Percentiles rank a stretch among this genome's conserved stretches.
Conservation (phyloP, 2,888 invertebrate species). For the Hemistola chrysoprasaria region DNA sequence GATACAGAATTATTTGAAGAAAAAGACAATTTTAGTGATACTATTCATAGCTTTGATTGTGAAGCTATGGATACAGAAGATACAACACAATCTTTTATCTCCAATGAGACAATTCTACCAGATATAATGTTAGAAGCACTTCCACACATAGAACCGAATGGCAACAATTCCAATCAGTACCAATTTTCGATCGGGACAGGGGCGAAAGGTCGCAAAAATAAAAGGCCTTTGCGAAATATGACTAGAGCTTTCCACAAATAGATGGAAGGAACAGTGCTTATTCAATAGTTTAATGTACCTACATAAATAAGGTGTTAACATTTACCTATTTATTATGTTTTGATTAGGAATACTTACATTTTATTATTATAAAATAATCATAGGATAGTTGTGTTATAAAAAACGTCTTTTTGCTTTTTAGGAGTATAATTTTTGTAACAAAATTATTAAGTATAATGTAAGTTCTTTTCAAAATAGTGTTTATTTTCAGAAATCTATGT, state of each 20-base stretch:
- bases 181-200: slow-evolving; percentile 42
- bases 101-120: neutral
- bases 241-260: slow-evolving; percentile 37
- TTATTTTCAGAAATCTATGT: no score
- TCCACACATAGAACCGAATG: neutral
- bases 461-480: no score
- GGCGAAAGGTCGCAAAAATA: slow-evolving; percentile 14
- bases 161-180: slow-evolving; percentile 8
- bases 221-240: slow-evolving; percentile 31
- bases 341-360: no score
- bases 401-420: no score
- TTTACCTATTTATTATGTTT: no score
- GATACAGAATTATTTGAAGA: slow-evolving; percentile 2
- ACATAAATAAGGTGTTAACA: no score
- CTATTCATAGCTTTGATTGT: slow-evolving; percentile 5
- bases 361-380: no score
- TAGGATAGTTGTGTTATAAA: no score
- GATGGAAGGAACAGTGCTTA: neutral
- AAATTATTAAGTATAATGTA: no score
- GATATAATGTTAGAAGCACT: neutral
- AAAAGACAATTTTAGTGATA: neutral
- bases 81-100: no score
- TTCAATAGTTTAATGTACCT: no score
- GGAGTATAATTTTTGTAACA: no score
- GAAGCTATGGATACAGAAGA: slow-evolving; percentile 43